These are phyloP conservation scores for Lamprotornis superbus DNA, from an alignment of 2,113 vertebrate genomes.

Conservation along the genomic window DNA sequence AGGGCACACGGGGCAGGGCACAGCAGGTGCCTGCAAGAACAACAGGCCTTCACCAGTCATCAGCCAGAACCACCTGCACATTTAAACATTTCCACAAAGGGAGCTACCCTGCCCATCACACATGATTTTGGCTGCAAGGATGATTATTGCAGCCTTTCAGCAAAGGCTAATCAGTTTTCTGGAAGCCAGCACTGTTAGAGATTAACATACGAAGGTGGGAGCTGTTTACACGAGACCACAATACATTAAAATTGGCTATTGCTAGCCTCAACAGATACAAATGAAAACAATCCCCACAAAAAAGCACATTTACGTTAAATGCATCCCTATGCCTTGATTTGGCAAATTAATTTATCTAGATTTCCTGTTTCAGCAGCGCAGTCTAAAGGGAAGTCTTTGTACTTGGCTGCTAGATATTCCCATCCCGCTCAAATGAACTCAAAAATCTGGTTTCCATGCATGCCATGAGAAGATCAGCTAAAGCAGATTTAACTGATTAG, in stretches of 20 bases:
- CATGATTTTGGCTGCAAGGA: background rate
- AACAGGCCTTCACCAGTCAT: background rate
- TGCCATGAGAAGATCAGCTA: slow-evolving; percentile 19
- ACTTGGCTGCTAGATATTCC: background rate
- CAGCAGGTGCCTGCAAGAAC: background rate
- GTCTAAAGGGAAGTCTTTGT: background rate
- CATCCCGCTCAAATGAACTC: background rate
- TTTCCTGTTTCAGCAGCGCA: background rate
- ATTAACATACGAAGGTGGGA: background rate
- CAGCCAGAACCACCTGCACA: background rate
- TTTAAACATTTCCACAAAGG: background rate
- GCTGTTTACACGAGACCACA: background rate
- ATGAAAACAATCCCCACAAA: background rate
- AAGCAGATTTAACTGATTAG: slow-evolving; percentile 54
- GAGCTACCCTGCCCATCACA: background rate
- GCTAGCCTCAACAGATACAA: background rate
- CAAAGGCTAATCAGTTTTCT: background rate
- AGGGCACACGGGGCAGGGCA: background rate
- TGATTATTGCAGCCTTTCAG: background rate
- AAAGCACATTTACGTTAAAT: background rate
- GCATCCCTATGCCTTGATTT: background rate
- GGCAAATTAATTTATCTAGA: background rate
- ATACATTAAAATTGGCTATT: background rate
- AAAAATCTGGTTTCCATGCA: slow-evolving; percentile 20
- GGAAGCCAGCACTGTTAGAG: background rate